Percentiles rank a stretch among this genome's conserved stretches.
These are phyloP conservation scores for Callochromis pleurospilus DNA, from an alignment of 2,113 vertebrate genomes.

Conservation along the genomic window DNA sequence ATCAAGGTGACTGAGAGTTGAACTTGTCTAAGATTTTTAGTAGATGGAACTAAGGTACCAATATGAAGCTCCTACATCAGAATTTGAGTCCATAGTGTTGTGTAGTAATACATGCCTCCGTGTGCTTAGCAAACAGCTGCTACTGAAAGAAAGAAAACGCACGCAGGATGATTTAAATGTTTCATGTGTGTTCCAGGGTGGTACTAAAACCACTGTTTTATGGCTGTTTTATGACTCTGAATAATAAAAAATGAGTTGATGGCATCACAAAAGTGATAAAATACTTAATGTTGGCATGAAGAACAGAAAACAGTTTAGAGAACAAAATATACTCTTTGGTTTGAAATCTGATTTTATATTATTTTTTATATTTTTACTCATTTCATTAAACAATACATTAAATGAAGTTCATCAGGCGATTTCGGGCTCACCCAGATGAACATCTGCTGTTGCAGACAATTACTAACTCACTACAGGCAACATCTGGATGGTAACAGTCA, in stretches of 20 bases:
- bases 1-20: background rate
- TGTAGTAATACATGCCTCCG: background rate
- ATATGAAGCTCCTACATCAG: background rate
- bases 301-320: background rate
- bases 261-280: background rate
- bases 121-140: background rate
- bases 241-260: background rate
- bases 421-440: background rate
- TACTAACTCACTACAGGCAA: background rate
- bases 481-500: slow-evolving; percentile 18
- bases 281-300: background rate
- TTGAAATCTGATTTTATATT: background rate
- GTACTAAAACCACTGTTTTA: background rate
- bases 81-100: background rate
- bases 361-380: background rate
- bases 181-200: background rate
- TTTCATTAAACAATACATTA: background rate
- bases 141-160: background rate
- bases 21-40: background rate
- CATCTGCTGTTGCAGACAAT: background rate
- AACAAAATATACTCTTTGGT: background rate
- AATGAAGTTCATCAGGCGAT: background rate
- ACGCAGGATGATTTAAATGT: background rate
- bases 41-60: background rate
- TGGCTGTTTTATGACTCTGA: background rate